These are phyloP conservation scores for Slavum lentiscoides DNA, from an alignment of 2,888 invertebrate species.

Conservation along the genomic window DNA sequence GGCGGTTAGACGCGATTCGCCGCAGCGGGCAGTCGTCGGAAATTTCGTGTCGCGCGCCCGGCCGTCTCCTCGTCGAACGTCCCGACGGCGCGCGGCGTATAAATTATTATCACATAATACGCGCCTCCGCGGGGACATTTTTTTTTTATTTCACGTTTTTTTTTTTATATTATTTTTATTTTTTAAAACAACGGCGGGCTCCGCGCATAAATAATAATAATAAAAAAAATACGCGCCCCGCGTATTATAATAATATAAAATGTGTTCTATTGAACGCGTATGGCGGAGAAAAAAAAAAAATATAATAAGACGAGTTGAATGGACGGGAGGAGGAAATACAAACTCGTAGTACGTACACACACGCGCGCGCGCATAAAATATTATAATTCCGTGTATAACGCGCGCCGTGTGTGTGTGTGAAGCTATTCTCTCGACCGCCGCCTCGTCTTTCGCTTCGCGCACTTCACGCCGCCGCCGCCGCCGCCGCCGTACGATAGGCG, in stretches of 20 bases:
- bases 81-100: conserved; percentile 18
- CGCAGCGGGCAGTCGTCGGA: conserved; percentile 31
- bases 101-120: conserved; percentile 1
- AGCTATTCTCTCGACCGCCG: neutral
- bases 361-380: neutral
- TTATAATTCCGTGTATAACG: conserved; percentile 3
- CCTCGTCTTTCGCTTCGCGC: neutral
- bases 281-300: neutral
- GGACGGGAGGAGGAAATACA: neutral
- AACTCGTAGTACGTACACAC: conserved; percentile 1
- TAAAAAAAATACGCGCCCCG: neutral
- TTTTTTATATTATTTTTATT: neutral
- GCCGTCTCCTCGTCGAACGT: neutral
- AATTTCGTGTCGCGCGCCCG: conserved; percentile 29
- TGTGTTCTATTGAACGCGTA: neutral
- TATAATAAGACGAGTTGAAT: neutral
- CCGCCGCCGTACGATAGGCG: neutral
- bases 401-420: neutral
- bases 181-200: conserved; percentile 31
- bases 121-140: conserved; percentile 12
- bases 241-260: conserved; percentile 16
- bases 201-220: conserved; percentile 17
- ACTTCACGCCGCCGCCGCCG: neutral
- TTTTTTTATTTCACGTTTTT: neutral
- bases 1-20: neutral